A percentile compares a stretch with the other conserved stretches of the same genome.
Evolutionary conservation across 2,797 vertebrate species (phyloP).

Genomic region (Sardinella longiceps): DNA sequence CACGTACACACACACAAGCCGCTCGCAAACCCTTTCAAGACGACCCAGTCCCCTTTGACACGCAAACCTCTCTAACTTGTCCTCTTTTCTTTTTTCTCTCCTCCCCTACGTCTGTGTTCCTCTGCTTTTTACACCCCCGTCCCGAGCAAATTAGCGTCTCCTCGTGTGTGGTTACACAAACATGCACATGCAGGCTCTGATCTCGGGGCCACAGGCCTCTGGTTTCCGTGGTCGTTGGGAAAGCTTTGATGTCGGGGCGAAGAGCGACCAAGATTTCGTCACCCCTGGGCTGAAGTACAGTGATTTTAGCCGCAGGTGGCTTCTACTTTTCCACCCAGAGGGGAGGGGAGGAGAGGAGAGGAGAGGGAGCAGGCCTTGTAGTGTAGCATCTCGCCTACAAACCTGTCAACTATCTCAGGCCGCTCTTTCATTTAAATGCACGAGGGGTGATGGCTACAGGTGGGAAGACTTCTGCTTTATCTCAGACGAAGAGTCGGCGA

Average conservation of each 20-base stretch:
- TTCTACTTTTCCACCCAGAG: constrained; percentile 45
- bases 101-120: not conserved
- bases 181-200: not conserved
- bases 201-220: constrained; percentile 19
- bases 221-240: constrained; percentile 31
- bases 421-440: constrained; percentile 28
- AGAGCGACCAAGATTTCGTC: constrained; percentile 40
- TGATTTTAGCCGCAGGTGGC: constrained; percentile 45
- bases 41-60: not conserved
- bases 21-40: not conserved
- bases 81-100: not conserved
- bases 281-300: constrained; percentile 43
- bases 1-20: not conserved
- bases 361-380: constrained; percentile 26
- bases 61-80: constrained; percentile 1
- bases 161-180: constrained; percentile 11
- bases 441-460: not conserved
- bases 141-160: constrained; percentile 29
- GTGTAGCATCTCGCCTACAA: too few relatives aligned
- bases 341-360: too few relatives aligned
- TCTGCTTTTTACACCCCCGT: not conserved
- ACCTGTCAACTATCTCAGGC: not conserved
- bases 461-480: constrained; percentile 42
- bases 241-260: constrained; percentile 51
- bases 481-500: not conserved